A percentile compares a stretch with the other conserved stretches of the same genome.
These are phyloP conservation scores for Tragelaphus scriptus DNA, from an alignment of 2,113 vertebrate species.

Conservation along the genomic window DNA sequence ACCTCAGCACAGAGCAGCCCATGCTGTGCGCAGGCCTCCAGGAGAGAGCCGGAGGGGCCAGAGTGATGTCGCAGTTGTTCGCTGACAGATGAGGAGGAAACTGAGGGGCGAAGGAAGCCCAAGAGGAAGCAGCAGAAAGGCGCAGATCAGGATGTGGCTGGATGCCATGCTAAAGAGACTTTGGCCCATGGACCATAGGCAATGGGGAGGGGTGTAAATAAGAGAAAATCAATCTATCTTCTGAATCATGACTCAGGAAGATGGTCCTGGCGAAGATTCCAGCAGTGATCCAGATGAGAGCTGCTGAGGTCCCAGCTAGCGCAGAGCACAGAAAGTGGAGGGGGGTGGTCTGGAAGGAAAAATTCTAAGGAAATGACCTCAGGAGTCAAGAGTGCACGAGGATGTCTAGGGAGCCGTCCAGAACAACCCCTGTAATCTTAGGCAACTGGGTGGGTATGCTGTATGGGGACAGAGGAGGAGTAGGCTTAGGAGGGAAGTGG, in stretches of 20 bases:
- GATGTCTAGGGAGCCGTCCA: neutral
- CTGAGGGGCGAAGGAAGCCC: neutral
- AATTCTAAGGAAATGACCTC: neutral
- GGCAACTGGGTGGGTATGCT: neutral
- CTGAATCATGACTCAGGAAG: neutral
- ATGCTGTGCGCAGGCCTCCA: accelerated
- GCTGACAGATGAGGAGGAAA: neutral
- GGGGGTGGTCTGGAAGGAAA: neutral
- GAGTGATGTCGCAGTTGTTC: neutral
- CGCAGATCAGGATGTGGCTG: neutral
- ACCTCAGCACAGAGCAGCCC: neutral
- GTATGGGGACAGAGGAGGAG: neutral
- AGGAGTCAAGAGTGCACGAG: accelerated
- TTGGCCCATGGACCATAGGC: accelerated
- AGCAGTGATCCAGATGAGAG: neutral
- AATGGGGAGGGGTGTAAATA: too few relatives aligned
- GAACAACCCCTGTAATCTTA: neutral
- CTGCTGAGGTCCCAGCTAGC: neutral
- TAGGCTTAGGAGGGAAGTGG: neutral
- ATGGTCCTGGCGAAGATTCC: neutral
- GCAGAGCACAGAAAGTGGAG: neutral
- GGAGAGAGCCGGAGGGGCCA: neutral
- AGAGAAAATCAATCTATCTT: neutral
- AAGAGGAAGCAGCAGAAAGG: neutral
- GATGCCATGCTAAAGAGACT: neutral